Evolutionary conservation across 1,140 invertebrate genomes (phyloP), one percentile per base, ranked within the genome.

Genomic region (Limonius californicus): DNA sequence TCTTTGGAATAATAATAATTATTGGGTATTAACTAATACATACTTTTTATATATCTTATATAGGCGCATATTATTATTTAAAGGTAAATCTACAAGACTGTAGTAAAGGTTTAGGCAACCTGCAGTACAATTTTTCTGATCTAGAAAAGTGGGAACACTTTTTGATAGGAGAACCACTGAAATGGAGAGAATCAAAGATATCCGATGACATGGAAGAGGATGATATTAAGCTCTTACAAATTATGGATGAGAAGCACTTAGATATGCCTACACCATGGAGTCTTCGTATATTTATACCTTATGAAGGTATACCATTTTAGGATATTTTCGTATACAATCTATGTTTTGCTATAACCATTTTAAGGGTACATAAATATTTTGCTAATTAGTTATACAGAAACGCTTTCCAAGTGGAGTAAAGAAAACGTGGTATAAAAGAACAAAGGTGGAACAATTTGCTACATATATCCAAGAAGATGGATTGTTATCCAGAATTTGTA

Each of bases 1-100:
- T 62, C 75, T 95, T 43, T 97, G 93, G 85, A 95, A 95, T 70
- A 79, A 95, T 70, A 73, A 82, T 43, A 96, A 97, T 78, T 95
- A 94, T 78, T 96, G 92, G 85, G 84, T 86, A 27, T n/a, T n/a
- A 80, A 79, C 74, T 59, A 47, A 21, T 27, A 23, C 20, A 42
- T n/a, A 9, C 16, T 15, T 18, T 57, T 35, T 42, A 27, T 30
- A 30, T 56, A 6, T 57, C 6, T 54, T 39, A n/a, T n/a, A n/a
- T n/a, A n/a, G n/a, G n/a, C n/a, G n/a, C n/a, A n/a, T 55, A 30
- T 1, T 11, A 47, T 15, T 47, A 47, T 7, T 11, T 15, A 15
- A 47, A 70, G 67, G 82, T 88, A 14, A 87, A 91, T 77, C 80
- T 89, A 79, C 85, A 90, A 76, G 78, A 79, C 19, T 82, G 80